These are phyloP conservation scores for Chaetophractus vellerosus DNA, from an alignment of 2,797 vertebrate genomes.

Conservation along the genomic window DNA sequence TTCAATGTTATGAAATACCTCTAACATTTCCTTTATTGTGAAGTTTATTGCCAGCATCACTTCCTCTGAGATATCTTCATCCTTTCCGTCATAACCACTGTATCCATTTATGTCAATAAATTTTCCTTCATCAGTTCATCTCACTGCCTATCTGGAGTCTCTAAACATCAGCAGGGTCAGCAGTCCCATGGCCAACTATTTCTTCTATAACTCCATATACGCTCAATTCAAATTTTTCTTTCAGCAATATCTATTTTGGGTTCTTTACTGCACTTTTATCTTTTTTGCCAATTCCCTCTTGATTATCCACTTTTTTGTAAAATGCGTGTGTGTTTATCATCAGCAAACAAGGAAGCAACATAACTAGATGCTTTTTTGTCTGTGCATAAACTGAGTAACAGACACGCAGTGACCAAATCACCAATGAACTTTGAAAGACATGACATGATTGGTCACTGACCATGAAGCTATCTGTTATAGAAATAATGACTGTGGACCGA, in stretches of 20 bases:
- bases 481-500: background rate
- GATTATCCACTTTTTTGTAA: conserved; percentile 41
- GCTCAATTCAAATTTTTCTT: background rate
- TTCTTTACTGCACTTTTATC: background rate
- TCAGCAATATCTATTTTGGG: background rate
- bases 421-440: conserved; percentile 9
- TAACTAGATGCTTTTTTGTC: background rate
- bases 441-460: background rate
- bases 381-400: background rate
- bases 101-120: background rate
- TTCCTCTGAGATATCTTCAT: background rate
- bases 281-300: background rate
- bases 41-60: background rate
- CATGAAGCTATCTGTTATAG: background rate
- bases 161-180: background rate
- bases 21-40: background rate
- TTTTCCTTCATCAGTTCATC: background rate
- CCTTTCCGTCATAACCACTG: background rate
- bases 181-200: background rate
- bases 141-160: background rate
- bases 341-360: background rate
- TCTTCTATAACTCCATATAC: background rate
- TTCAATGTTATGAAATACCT: background rate
- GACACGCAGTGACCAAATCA: background rate
- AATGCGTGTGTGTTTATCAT: background rate